Conservation (phyloP, 2,113 vertebrate genomes). For the Macquaria australasica region DNA sequence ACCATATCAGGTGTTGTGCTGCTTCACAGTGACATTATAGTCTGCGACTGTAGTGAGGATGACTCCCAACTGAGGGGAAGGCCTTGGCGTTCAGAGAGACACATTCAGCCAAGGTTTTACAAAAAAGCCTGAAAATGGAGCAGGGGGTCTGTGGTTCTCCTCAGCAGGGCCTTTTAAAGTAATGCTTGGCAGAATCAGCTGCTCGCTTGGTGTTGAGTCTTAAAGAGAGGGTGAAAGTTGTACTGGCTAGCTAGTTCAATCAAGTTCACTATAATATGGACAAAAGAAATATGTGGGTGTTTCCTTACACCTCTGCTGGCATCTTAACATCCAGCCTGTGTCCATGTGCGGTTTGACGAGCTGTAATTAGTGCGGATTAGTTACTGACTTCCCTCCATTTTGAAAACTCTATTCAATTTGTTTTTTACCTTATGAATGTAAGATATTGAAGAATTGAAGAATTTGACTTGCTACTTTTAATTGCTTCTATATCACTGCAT, state of each 20-base stretch:
- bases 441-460: background rate
- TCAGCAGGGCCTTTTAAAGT: slow-evolving; percentile 65
- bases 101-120: slow-evolving; percentile 65
- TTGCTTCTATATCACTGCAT: background rate
- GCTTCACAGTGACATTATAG: slow-evolving; percentile 49
- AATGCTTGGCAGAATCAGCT: slow-evolving; percentile 42
- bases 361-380: background rate
- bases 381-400: background rate
- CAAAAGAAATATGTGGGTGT: background rate
- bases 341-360: background rate
- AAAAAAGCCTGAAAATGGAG: slow-evolving; percentile 37
- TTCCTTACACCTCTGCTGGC: background rate
- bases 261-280: background rate
- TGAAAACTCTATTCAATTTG: background rate
- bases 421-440: background rate
- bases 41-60: slow-evolving; percentile 46
- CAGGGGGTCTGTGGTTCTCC: slow-evolving; percentile 1
- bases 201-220: slow-evolving; percentile 7
- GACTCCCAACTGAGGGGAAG: slow-evolving; percentile 33
- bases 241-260: background rate
- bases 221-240: slow-evolving; percentile 15
- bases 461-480: background rate
- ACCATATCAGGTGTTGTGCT: slow-evolving; percentile 71
- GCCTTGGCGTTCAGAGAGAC: slow-evolving; percentile 56
- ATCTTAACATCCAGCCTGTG: background rate